Conservation (phyloP, 1,140 invertebrate species). For the Rhynchophorus ferrugineus region DNA sequence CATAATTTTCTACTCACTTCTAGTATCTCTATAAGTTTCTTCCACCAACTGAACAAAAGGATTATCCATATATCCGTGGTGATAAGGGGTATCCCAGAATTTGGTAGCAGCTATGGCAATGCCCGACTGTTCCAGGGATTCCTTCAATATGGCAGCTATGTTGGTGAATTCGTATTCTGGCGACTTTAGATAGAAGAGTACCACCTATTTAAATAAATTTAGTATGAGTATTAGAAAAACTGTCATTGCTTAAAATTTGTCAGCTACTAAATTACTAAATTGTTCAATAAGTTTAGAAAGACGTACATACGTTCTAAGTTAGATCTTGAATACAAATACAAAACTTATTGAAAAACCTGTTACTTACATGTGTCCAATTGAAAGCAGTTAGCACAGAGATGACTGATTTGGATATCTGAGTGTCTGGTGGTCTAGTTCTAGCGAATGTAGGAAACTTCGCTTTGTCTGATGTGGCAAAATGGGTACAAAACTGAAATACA, state of each 20-base stretch:
- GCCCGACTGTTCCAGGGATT: conserved; percentile 57
- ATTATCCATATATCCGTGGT: conserved; percentile 69
- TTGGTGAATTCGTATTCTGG: conserved; percentile 59
- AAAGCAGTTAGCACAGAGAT: conserved; percentile 69
- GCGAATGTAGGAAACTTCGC: conserved; percentile 85
- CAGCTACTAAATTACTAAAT: no score
- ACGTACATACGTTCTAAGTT: no score
- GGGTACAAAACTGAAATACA: conserved; percentile 53
- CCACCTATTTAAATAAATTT: conserved; percentile 46
- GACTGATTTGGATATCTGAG: conserved; percentile 85
- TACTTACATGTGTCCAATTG: conserved; percentile 73
- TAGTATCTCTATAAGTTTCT: conserved; percentile 66
- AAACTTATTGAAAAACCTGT: no score
- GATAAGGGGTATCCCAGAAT: conserved; percentile 69
- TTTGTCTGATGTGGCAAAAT: conserved; percentile 81
- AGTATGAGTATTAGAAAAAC: neutral
- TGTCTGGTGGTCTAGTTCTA: conserved; percentile 84
- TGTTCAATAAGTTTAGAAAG: no score
- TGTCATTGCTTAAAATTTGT: no score
- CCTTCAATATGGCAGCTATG: conserved; percentile 63
- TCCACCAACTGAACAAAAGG: conserved; percentile 72
- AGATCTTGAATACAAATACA: no score
- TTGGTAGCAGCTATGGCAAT: conserved; percentile 57
- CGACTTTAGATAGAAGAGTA: conserved; percentile 66
- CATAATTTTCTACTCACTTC: no score